A percentile compares a stretch with the other conserved stretches of the same genome.
These are phyloP conservation scores for Crypturellus undulatus DNA, from an alignment of 2,113 vertebrate genomes.

Conservation along the genomic window DNA sequence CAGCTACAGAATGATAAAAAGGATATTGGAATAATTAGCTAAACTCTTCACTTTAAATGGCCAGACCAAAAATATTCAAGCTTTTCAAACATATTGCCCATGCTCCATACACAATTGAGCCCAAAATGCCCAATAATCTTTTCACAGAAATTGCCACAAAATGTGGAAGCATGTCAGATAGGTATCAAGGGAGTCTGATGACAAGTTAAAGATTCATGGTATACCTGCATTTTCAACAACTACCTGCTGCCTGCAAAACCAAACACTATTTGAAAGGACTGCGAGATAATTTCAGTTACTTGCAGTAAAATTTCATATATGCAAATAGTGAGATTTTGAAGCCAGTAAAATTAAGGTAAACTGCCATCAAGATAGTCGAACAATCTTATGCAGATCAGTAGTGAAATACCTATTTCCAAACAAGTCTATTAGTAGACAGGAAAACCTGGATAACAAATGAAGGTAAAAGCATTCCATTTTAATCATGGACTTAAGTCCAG, in stretches of 20 bases:
- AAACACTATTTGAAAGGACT: background rate
- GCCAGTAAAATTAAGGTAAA: background rate
- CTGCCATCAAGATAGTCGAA: background rate
- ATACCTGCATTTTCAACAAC: background rate
- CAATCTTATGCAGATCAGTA: background rate
- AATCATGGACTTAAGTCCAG: background rate
- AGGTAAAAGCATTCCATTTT: background rate
- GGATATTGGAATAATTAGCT: background rate
- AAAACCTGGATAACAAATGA: background rate
- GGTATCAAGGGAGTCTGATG: background rate
- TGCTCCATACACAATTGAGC: background rate
- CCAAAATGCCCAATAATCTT: background rate
- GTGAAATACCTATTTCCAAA: background rate
- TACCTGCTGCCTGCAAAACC: background rate
- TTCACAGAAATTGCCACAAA: background rate
- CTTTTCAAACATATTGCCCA: background rate
- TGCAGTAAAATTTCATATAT: background rate
- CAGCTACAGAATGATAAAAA: background rate
- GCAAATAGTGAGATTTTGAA: background rate
- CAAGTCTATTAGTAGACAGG: background rate
- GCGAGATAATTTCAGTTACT: background rate
- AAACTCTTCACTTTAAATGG: background rate
- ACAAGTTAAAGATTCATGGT: background rate
- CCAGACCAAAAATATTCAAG: background rate
- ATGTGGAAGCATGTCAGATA: background rate